Percentiles rank a stretch among this genome's conserved stretches.
Conservation (phyloP, 1,140 invertebrate species). For the Drosophila ironensis region DNA sequence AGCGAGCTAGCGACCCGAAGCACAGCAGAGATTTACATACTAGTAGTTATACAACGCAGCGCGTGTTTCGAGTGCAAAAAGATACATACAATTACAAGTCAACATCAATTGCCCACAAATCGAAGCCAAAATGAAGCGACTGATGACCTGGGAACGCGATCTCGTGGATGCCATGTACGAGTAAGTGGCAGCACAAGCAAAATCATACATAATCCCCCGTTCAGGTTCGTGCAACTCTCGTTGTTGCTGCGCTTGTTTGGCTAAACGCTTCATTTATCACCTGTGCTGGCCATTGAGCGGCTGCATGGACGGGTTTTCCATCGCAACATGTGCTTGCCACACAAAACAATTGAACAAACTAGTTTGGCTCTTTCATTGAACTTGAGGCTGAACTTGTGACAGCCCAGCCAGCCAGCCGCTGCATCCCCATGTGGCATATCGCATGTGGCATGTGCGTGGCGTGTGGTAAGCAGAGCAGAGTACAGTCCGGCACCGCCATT, state of each 20-base stretch:
- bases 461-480: conserved; percentile 10
- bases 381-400: conserved; percentile 38
- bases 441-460: not conserved
- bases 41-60: conserved; percentile 62
- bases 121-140: conserved; percentile 70
- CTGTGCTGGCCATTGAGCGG: conserved; percentile 6
- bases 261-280: conserved; percentile 57
- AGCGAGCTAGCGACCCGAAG: no score
- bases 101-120: conserved; percentile 14
- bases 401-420: conserved; percentile 22
- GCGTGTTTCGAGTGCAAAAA: conserved; percentile 37
- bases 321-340: conserved; percentile 36
- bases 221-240: not conserved
- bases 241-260: conserved; percentile 3
- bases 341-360: conserved; percentile 25
- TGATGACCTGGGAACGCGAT: conserved; percentile 81
- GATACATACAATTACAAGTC: not conserved
- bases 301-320: conserved; percentile 59
- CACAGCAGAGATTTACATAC: conserved; percentile 20
- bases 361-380: conserved; percentile 64
- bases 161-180: conserved; percentile 81
- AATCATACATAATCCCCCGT: not conserved
- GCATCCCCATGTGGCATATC: conserved; percentile 15
- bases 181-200: conserved; percentile 60
- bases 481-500: not conserved